Percentiles rank a stretch among this genome's conserved stretches.
Evolutionary conservation across 2,888 invertebrate species (phyloP).

Genomic region (Augiades crinisus): DNA sequence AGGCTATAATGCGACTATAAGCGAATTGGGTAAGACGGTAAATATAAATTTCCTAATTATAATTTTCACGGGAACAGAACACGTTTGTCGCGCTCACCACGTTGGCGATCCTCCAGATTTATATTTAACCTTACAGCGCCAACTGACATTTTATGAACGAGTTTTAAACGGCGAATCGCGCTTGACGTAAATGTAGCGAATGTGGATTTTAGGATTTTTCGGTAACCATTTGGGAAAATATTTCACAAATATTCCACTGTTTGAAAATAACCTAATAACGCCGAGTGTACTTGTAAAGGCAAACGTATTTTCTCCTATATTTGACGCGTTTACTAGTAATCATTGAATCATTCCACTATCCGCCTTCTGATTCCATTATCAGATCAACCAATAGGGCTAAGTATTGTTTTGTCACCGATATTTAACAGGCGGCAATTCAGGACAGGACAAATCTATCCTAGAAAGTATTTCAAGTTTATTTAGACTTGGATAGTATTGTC

Average conservation of each 20-base stretch:
- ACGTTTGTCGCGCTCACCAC: conserved; percentile 51
- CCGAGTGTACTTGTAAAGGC: not conserved
- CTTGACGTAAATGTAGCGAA: conserved; percentile 25
- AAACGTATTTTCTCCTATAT: too few relatives aligned
- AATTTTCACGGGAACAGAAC: conserved; percentile 65
- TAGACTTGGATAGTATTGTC: too few relatives aligned
- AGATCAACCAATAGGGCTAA: too few relatives aligned
- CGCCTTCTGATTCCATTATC: too few relatives aligned
- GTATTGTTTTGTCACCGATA: too few relatives aligned
- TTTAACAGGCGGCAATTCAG: too few relatives aligned
- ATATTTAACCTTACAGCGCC: conserved; percentile 60
- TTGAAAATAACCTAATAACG: too few relatives aligned
- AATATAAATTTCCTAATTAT: conserved; percentile 73
- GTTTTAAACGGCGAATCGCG: conserved; percentile 47
- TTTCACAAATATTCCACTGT: too few relatives aligned
- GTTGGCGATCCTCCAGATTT: conserved; percentile 64
- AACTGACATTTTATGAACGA: conserved; percentile 57
- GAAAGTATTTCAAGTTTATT: too few relatives aligned
- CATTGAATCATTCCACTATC: too few relatives aligned
- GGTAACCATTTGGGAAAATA: not conserved
- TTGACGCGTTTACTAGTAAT: too few relatives aligned
- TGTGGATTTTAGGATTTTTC: conserved; percentile 11
- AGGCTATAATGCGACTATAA: conserved; percentile 29
- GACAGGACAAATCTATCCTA: too few relatives aligned
- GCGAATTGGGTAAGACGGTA: conserved; percentile 48